Evolutionary conservation across 2,113 vertebrate genomes (phyloP), one percentile per base, ranked within the genome.

Genomic region (Anolis carolinensis): DNA sequence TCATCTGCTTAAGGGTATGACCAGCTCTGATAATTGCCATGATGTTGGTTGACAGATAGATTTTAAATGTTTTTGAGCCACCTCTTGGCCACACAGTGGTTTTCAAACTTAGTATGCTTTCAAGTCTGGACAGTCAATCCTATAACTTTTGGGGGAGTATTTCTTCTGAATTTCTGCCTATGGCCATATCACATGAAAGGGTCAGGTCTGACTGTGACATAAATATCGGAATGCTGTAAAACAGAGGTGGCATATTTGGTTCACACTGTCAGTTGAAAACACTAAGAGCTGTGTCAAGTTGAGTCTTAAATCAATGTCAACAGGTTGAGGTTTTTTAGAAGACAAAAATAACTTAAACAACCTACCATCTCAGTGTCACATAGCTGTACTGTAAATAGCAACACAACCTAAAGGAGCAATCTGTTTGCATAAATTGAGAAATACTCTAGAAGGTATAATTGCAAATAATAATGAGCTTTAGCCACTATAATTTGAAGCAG

Each of bases 401-500:
- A 30, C 8, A 89, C 89, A 93, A 78, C 76, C 62, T 85, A 36
- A 16, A 71, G 10, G 39, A 65, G 73, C 84, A 89, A 86, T 62
- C 44, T 0, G 3, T 82, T 81, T 7, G 59, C n/a, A 84, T 80
- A 92, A 86, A 76, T 6, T 16, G 4, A 20, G n/a, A n/a, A 52
- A 52, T 52, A 67, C 67, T 44, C 59, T 59, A 39, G 30, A 67
- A 25, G 59, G 73, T 65, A 84, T 48, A 48, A 36, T 62, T 74
- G 44, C 14, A 63, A 75, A 71, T 70, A 59, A 79, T 21, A 71
- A 39, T 13, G 32, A 79, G 20, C 18, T 44, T 59, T 62, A 34
- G 55, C 76, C 76, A 75, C 1, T 86, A 71, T 90, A 90, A 85
- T 90, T 81, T 86, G 39, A 20, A 84, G 73, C 27, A 89, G 89